These are phyloP conservation scores for Orthosia incerta DNA, from an alignment of 2,888 invertebrate genomes.

Conservation along the genomic window DNA sequence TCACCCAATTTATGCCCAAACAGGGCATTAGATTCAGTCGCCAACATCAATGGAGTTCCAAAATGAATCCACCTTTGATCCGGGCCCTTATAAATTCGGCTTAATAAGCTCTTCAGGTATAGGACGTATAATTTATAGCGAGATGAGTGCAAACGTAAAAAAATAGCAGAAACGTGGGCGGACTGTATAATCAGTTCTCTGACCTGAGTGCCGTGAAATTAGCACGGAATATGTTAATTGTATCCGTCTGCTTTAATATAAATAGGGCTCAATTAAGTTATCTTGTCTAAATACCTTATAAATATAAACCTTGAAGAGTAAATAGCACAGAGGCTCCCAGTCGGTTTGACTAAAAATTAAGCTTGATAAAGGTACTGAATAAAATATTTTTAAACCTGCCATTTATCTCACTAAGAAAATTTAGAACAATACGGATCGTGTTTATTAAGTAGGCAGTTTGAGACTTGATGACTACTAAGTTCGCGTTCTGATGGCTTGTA, in stretches of 20 bases:
- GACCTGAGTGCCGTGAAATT: constrained; percentile 61
- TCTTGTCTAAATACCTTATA: constrained; percentile 50
- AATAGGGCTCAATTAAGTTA: constrained; percentile 60
- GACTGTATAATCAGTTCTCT: constrained; percentile 61
- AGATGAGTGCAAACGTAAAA: constrained; percentile 66
- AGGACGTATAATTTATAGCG: constrained; percentile 68
- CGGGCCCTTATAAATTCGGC: constrained; percentile 65
- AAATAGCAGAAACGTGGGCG: constrained; percentile 63
- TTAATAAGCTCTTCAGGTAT: constrained; percentile 70
- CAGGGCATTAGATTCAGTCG: constrained; percentile 61
- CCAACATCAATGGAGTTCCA: constrained; percentile 57
- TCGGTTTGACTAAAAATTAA: constrained; percentile 35
- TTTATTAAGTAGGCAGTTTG: constrained; percentile 31
- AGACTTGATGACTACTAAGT: constrained; percentile 15
- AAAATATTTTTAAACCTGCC: constrained; percentile 44
- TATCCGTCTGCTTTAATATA: constrained; percentile 55
- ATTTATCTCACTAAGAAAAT: constrained; percentile 31
- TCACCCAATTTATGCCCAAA: constrained; percentile 61
- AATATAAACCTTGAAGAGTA: constrained; percentile 38
- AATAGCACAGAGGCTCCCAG: constrained; percentile 12
- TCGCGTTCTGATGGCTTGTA: constrained; percentile 27
- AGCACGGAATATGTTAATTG: constrained; percentile 68
- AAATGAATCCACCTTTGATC: constrained; percentile 67
- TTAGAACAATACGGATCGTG: constrained; percentile 30
- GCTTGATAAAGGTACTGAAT: constrained; percentile 27